These are phyloP conservation scores for Cheilinus undulatus DNA, from an alignment of 2,113 vertebrate species.

Conservation along the genomic window DNA sequence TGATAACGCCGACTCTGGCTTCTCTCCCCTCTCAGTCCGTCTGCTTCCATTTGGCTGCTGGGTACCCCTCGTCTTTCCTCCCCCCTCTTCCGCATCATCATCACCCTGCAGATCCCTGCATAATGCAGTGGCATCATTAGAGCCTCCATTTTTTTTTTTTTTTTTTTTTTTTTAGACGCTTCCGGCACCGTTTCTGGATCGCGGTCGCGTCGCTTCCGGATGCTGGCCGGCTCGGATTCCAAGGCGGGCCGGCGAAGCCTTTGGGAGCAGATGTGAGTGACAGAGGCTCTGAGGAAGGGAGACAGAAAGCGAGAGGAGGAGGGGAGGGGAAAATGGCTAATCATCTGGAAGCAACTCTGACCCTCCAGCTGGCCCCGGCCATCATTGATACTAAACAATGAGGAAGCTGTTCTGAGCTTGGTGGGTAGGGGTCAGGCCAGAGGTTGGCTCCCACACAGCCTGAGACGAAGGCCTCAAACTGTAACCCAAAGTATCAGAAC, in stretches of 20 bases:
- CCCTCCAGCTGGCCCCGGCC: slow-evolving; percentile 73
- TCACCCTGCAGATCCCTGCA: slow-evolving; percentile 87
- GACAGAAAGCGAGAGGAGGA: slow-evolving; percentile 12
- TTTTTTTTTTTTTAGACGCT: slow-evolving; percentile 86
- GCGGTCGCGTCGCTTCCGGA: slow-evolving; percentile 87
- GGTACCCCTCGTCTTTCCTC: slow-evolving; percentile 3
- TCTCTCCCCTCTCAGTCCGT: slow-evolving; percentile 84
- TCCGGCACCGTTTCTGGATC: slow-evolving; percentile 87
- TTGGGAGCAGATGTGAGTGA: slow-evolving; percentile 82
- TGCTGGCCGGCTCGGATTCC: slow-evolving; percentile 54
- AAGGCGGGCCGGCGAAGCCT: slow-evolving; percentile 75
- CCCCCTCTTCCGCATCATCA: slow-evolving; percentile 13
- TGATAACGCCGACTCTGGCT: slow-evolving; percentile 68
- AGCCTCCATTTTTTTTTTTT: slow-evolving; percentile 88
- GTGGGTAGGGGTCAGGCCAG: slow-evolving; percentile 23
- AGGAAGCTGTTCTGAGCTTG: slow-evolving; percentile 36
- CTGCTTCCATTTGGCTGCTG: slow-evolving; percentile 78
- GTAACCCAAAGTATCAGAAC: slow-evolving; percentile 47
- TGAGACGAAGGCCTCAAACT: slow-evolving; percentile 25
- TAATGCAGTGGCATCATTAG: slow-evolving; percentile 94
- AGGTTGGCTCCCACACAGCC: slow-evolving; percentile 4
- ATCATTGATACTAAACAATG: slow-evolving; percentile 70
- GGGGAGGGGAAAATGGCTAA: slow-evolving; percentile 86
- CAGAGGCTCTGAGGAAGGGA: slow-evolving; percentile 39
- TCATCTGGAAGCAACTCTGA: slow-evolving; percentile 89